Conservation (phyloP, 2,113 vertebrate species). For the Megatriorchis doriae region DNA sequence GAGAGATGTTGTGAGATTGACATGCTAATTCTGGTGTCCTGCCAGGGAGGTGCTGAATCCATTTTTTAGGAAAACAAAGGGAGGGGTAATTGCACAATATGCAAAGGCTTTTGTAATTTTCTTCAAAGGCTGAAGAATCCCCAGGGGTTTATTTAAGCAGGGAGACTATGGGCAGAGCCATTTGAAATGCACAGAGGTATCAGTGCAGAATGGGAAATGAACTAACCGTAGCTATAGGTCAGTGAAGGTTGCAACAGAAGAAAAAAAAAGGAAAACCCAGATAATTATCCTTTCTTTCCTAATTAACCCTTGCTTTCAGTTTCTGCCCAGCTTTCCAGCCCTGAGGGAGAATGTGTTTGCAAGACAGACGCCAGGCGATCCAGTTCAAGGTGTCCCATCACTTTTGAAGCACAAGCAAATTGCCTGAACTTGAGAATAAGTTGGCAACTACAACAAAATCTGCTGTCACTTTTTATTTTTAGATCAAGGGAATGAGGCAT, state of each 20-base stretch:
- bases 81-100: slow-evolving; percentile 4
- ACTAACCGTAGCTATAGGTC: background rate
- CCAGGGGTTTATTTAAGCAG: slow-evolving; percentile 8
- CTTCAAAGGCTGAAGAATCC: slow-evolving; percentile 6
- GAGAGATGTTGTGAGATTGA: background rate
- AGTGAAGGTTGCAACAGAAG: background rate
- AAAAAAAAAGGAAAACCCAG: background rate
- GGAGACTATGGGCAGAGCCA: background rate
- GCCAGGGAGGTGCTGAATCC: background rate
- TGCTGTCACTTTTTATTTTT: slow-evolving; percentile 25
- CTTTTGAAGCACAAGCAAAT: background rate
- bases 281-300: slow-evolving; percentile 10
- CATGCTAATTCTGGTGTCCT: background rate
- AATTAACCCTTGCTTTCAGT: slow-evolving; percentile 33
- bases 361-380: background rate
- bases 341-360: background rate
- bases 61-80: background rate
- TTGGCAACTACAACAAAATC: background rate
- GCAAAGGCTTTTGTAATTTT: slow-evolving; percentile 16
- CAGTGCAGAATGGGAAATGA: slow-evolving; percentile 7
- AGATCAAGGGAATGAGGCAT: background rate
- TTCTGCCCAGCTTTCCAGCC: background rate
- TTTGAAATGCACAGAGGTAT: background rate
- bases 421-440: background rate
- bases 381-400: background rate